Evolutionary conservation across 2,888 invertebrate species (phyloP), one percentile per base, ranked within the genome.

Genomic region (Listrodromus nycthemerus): DNA sequence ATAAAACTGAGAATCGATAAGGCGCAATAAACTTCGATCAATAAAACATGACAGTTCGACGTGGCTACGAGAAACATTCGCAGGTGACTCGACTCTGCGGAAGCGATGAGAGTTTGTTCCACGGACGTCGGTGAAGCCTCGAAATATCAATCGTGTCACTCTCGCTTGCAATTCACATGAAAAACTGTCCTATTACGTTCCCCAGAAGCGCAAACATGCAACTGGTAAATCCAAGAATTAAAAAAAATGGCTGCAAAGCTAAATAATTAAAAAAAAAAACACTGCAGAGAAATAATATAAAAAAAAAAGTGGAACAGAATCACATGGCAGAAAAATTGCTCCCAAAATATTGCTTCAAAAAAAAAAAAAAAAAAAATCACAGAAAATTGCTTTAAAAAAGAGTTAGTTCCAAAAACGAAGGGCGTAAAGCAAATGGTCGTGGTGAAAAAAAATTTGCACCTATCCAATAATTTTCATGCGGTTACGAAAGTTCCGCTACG

Each of bases 111-210:
- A 55, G 55, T 24, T 13, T 10, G 24, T 55, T 55, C 24, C 24
- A 4, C 24, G 24, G 8, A 21, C 24, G 21, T 10, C 55, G 21
- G 10, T 8, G 55, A 13, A 24, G 21, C 13, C 55, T 41, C 4
- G 55, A 55, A 55, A 24, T 55, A 55, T 55, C 21, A 55, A 55
- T 55, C 21, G 55, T 55, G 21, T 24, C 24, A 52, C 55, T 10
- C 10, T 24, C 24, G 21, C 24, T 3, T 1, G 10, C 55, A 4
- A 24, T 55, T 21, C 24, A 24, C 10, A 7, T 2, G 10, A 55
- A 55, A 55, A 21, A 24, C 37, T 41, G 16, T 41, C 41, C 13
- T 3, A 41, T 41, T 41, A 41, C 1, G 41, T 41, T 41, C 41
- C 41, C 41, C 5, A 3, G 41, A 41, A 41, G 16, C 2, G 41